Percentiles rank a stretch among this genome's conserved stretches.
Evolutionary conservation across 2,888 invertebrate species (phyloP).

Genomic region (Sphaerophoria rueppellii): DNA sequence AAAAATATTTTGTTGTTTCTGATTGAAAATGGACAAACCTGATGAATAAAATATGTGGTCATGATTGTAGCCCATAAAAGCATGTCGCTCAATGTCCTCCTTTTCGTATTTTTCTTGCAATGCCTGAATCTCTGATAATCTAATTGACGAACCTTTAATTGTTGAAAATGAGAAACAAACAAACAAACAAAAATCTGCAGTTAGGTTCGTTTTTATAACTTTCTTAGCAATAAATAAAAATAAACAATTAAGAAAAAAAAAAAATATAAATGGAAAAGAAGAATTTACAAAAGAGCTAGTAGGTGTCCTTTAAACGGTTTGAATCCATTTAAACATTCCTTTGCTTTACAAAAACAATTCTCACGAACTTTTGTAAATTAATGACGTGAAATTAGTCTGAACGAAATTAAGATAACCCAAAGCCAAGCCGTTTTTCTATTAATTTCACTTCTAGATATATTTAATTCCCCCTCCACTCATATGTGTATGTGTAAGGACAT

Average conservation of each 20-base stretch:
- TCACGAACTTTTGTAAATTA: conserved; percentile 47
- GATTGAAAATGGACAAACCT: conserved; percentile 65
- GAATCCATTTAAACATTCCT: too few species aligned
- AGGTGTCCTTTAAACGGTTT: too few species aligned
- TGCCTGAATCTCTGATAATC: conserved; percentile 74
- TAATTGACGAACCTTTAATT: conserved; percentile 71
- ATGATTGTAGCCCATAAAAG: conserved; percentile 73
- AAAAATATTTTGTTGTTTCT: conserved; percentile 28
- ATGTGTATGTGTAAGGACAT: not conserved
- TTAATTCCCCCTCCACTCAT: not conserved
- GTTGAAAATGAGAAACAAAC: conserved; percentile 72
- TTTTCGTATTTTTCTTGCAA: conserved; percentile 74
- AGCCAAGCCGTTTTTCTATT: conserved; percentile 19
- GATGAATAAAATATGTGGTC: conserved; percentile 74
- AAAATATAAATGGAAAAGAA: conserved; percentile 15
- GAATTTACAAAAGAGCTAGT: conserved; percentile 26
- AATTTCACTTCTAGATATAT: conserved; percentile 1
- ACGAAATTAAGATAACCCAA: conserved; percentile 31
- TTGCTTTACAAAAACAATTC: too few species aligned
- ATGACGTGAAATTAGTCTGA: conserved; percentile 58
- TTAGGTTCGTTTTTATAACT: conserved; percentile 65
- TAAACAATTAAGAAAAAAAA: too few species aligned
- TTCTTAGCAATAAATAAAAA: conserved; percentile 50
- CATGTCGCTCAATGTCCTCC: conserved; percentile 73
- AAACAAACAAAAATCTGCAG: conserved; percentile 67